Evolutionary conservation across 2,113 vertebrate species (phyloP).

Genomic region (rabbit (Oryctolagus cuniculus)): DNA sequence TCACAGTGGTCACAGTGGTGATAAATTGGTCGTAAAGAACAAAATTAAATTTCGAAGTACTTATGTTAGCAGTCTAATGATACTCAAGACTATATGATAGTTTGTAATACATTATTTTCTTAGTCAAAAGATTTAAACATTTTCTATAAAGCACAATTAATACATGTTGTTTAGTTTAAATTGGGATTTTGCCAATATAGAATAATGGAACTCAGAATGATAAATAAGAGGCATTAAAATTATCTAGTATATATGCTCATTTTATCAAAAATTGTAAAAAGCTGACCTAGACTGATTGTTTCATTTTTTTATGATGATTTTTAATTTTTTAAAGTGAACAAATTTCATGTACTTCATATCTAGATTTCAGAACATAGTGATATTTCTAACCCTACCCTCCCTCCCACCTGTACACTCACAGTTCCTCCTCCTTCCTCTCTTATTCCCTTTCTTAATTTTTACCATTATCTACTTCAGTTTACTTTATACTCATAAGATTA

Average conservation of each 20-base stretch:
- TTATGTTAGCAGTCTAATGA: not conserved
- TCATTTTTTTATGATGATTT: not conserved
- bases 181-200: not conserved
- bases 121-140: not conserved
- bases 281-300: not conserved
- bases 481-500: too few species aligned
- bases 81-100: not conserved
- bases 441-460: too few species aligned
- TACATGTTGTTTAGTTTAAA: not conserved
- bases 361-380: too few species aligned
- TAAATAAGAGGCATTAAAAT: conserved; percentile 18
- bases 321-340: too few species aligned
- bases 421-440: too few species aligned
- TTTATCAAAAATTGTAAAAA: not conserved
- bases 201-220: not conserved
- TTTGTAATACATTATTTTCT: not conserved
- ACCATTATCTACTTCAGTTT: too few species aligned
- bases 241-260: not conserved
- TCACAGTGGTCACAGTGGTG: too few species aligned
- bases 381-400: too few species aligned
- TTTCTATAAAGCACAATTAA: not conserved
- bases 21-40: conserved; percentile 22
- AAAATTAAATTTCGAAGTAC: not conserved
- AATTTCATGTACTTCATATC: too few species aligned
- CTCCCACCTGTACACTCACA: too few species aligned